phyloP scores from a whole-genome alignment of 2,888 invertebrate species.

The Acrocera orbiculus region DNA sequence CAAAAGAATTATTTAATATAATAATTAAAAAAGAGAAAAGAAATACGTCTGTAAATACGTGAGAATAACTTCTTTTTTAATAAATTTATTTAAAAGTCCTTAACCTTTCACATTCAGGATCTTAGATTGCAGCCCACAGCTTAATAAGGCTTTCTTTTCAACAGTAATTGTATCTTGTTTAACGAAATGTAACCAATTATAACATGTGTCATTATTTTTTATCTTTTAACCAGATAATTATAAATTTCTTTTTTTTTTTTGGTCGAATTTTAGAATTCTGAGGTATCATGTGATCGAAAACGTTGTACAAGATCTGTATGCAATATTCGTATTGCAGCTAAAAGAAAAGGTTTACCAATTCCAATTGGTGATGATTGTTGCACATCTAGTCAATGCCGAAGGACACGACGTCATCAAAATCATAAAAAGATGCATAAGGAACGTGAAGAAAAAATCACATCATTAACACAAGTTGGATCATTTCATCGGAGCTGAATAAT shows the following conservation, averaged over 20 bases:
- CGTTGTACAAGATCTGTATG: constrained; percentile 60
- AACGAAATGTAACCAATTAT: no score
- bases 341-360: constrained; percentile 36
- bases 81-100: no score
- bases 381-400: constrained; percentile 27
- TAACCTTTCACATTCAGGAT: no score
- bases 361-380: constrained; percentile 33
- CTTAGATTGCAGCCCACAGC: no score
- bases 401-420: constrained; percentile 26
- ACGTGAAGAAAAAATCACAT: constrained; percentile 14
- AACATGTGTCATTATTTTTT: no score
- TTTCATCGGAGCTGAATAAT: not conserved
- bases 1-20: no score
- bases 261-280: constrained; percentile 45
- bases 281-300: constrained; percentile 61
- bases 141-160: no score
- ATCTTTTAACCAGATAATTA: no score
- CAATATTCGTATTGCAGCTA: constrained; percentile 32
- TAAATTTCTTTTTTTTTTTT: constrained; percentile 15
- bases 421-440: constrained; percentile 24
- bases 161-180: no score
- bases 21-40: no score
- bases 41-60: no score
- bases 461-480: not conserved
- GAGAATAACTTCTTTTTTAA: no score